Percentiles rank a stretch among this genome's conserved stretches.
Conservation (phyloP, 2,888 invertebrate genomes). For the Trachelus stipa region DNA sequence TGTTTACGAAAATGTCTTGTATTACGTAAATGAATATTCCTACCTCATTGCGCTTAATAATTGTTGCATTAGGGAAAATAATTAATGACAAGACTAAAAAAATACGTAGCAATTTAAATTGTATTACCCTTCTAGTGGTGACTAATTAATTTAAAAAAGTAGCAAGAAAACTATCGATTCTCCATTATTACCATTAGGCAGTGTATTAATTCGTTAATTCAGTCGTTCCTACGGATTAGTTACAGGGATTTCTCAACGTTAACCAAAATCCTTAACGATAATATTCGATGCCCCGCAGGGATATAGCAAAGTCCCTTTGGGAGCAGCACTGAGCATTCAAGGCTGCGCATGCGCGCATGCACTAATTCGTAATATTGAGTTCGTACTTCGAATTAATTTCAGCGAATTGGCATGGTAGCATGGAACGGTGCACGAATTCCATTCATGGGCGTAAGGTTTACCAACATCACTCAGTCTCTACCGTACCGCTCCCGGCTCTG, state of each 20-base stretch:
- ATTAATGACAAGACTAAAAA: not conserved
- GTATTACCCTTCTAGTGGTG: not conserved
- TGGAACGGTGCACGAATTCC: not conserved
- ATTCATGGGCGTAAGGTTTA: not conserved
- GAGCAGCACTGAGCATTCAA: not conserved
- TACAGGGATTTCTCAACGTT: not conserved
- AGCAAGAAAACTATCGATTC: not conserved
- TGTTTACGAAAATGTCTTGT: not conserved
- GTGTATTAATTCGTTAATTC: not conserved
- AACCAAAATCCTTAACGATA: not conserved
- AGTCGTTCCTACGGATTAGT: not conserved
- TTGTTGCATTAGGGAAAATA: not conserved
- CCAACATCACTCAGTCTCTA: not conserved
- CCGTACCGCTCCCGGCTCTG: not conserved
- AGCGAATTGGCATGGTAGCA: not conserved
- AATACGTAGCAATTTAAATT: not conserved
- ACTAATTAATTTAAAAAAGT: not conserved
- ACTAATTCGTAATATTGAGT: not conserved
- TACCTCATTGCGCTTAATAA: not conserved
- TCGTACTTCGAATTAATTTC: not conserved
- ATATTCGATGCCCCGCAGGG: not conserved
- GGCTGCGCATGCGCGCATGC: not conserved
- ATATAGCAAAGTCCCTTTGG: not conserved
- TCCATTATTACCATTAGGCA: not conserved
- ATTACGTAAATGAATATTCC: not conserved